Evolutionary conservation across 2,888 invertebrate species (phyloP).

Genomic region (Melinaea marsaeus): DNA sequence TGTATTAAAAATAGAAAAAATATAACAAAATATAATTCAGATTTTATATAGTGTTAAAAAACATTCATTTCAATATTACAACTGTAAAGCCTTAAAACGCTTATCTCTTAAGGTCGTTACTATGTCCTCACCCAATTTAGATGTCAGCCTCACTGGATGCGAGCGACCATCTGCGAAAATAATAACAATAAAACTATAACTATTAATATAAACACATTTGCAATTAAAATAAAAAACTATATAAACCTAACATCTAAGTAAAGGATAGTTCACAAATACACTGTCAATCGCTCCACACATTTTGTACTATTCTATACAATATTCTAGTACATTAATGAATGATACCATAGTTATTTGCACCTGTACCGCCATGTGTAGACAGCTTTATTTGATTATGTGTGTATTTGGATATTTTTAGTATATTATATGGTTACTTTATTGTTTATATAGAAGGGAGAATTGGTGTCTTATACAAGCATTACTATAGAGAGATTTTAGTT

Average conservation of each 20-base stretch:
- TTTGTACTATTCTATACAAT: background rate
- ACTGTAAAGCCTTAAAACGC: background rate
- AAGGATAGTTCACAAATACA: no score
- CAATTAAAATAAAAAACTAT: no score
- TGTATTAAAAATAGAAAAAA: no score
- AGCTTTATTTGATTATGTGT: conserved; percentile 19
- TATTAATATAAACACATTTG: no score
- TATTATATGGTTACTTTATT: background rate
- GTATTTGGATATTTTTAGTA: conserved; percentile 13
- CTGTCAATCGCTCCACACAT: no score
- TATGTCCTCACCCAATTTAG: conserved; percentile 20
- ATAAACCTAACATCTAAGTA: no score
- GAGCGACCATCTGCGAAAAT: conserved; percentile 63
- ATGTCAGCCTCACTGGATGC: conserved; percentile 54
- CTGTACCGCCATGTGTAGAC: conserved; percentile 8
- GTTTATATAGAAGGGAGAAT: background rate
- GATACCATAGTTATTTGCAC: background rate
- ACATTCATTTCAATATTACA: no score
- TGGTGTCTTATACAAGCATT: no score
- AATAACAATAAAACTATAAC: conserved; percentile 40
- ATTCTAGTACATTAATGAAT: background rate
- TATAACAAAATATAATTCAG: no score
- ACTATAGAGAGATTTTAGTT: no score
- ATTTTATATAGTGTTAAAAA: no score
- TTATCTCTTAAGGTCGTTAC: background rate